Conservation (phyloP, 2,797 vertebrate genomes). For the Eutrigla gurnardus region DNA sequence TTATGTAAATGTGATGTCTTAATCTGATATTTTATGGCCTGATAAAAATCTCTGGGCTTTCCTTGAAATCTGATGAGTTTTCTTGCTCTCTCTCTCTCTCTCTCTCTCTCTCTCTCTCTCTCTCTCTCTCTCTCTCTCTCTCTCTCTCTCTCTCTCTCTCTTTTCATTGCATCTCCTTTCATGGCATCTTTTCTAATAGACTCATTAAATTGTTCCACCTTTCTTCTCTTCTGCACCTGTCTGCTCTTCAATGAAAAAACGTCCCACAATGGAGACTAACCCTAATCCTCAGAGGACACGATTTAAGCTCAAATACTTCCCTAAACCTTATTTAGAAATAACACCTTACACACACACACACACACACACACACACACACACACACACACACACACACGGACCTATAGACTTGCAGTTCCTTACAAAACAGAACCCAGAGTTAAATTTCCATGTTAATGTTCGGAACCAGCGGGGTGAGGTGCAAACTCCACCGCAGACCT, state of each 20-base stretch:
- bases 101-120: background rate
- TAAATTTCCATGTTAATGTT: slow-evolving; percentile 25
- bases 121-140: background rate
- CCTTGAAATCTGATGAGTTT: slow-evolving; percentile 7
- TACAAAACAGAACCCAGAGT: slow-evolving; percentile 15
- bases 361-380: background rate
- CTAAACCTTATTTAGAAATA: slow-evolving; percentile 1
- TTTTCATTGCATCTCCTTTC: slow-evolving; percentile 9
- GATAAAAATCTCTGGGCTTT: background rate
- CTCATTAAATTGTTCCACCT: slow-evolving; percentile 52
- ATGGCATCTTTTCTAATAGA: slow-evolving; percentile 49
- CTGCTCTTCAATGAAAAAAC: slow-evolving; percentile 35
- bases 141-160: slow-evolving; percentile 3
- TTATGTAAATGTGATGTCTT: slow-evolving; percentile 4
- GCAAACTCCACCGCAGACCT: slow-evolving; percentile 28
- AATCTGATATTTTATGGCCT: slow-evolving; percentile 11
- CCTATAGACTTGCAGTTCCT: slow-evolving; percentile 7
- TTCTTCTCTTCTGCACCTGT: slow-evolving; percentile 71
- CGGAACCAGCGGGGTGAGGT: slow-evolving; percentile 10
- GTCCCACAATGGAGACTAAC: background rate
- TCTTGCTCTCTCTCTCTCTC: slow-evolving; percentile 6
- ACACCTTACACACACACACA: background rate
- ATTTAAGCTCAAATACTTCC: background rate
- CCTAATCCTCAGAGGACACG: background rate
- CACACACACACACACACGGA: background rate